Conservation (phyloP, 2,797 vertebrate species). For the Hirundo rustica region DNA sequence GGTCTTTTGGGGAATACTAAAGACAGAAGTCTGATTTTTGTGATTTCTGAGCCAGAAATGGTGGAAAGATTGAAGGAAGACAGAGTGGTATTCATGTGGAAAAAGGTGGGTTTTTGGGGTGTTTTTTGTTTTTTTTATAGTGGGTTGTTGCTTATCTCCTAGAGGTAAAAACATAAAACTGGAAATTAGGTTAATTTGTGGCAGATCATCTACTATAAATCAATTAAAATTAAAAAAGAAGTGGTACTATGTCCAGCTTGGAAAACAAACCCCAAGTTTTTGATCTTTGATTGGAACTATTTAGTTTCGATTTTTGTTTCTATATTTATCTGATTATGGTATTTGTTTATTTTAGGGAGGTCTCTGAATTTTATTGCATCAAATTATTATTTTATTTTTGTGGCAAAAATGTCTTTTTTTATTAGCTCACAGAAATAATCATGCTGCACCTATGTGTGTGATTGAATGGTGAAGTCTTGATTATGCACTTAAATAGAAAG, state of each 20-base stretch:
- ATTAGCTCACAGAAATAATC: not conserved
- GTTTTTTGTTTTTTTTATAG: accelerated
- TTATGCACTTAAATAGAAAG: not conserved
- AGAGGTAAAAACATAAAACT: not conserved
- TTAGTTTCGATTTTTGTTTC: not conserved
- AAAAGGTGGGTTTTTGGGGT: not conserved
- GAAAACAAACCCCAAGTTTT: not conserved
- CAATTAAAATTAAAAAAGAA: not conserved
- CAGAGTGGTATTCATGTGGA: not conserved
- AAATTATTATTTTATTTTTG: not conserved
- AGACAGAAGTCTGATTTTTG: not conserved
- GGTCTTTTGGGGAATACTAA: not conserved
- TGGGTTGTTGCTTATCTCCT: not conserved
- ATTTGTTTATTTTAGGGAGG: not conserved
- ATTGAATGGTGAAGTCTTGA: not conserved
- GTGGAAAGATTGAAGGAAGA: not conserved
- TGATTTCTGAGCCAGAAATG: not conserved
- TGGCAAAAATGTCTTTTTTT: not conserved
- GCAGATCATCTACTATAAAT: not conserved
- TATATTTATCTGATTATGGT: not conserved
- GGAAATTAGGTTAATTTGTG: not conserved
- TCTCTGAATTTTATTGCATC: not conserved
- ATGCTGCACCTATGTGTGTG: not conserved
- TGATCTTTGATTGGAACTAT: not conserved
- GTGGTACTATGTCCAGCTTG: not conserved